Conservation (phyloP, 2,797 vertebrate species). For the Emydoidea blandingii region DNA sequence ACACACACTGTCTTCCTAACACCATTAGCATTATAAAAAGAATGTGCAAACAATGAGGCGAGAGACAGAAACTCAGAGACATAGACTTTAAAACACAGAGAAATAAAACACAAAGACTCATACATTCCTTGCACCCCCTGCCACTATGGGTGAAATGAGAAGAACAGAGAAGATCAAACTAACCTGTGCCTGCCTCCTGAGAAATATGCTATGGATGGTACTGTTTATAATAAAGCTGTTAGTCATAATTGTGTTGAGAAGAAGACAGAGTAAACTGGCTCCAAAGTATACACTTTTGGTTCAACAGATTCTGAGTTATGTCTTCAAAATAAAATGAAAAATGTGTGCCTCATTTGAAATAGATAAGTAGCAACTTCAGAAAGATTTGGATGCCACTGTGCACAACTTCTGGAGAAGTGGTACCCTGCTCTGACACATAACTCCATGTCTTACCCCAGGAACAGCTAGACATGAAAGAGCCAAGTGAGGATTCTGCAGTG, state of each 20-base stretch:
- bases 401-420: not conserved
- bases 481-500: slow-evolving; percentile 1
- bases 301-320: not conserved
- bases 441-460: accelerated
- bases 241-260: not conserved
- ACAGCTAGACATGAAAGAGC: not conserved
- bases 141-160: accelerated
- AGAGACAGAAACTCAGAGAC: not conserved
- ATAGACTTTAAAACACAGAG: not conserved
- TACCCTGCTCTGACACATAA: not conserved
- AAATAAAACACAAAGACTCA: not conserved
- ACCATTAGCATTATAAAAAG: accelerated
- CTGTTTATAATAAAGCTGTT: not conserved
- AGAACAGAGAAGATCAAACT: accelerated
- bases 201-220: accelerated
- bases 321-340: not conserved
- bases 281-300: accelerated
- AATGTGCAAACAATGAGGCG: not conserved
- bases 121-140: not conserved
- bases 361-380: not conserved
- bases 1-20: not conserved
- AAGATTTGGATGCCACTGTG: not conserved
- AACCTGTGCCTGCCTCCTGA: accelerated
- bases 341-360: not conserved
- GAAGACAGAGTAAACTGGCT: not conserved